A percentile compares a stretch with the other conserved stretches of the same genome.
Evolutionary conservation across 1,140 invertebrate species (phyloP).

Genomic region (Drosophila subpulchrella): DNA sequence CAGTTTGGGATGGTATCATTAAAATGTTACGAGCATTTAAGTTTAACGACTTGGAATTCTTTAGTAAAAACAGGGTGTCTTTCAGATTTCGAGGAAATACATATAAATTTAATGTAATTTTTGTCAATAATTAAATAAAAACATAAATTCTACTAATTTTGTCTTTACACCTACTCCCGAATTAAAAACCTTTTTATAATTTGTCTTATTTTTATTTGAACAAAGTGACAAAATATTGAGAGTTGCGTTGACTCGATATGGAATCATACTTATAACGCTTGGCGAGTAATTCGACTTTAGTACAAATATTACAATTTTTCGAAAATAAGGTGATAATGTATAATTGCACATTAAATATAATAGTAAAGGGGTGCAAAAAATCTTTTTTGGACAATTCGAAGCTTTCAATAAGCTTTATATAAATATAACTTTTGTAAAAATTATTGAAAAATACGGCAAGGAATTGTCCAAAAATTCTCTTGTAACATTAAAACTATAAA

Average conservation of each 20-base stretch:
- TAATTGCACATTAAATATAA: background rate
- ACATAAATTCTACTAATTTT: too few relatives aligned
- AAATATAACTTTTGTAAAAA: background rate
- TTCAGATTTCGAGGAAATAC: background rate
- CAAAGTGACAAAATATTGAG: slow-evolving; percentile 23
- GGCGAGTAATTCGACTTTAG: background rate
- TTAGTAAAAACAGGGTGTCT: background rate
- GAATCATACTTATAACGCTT: background rate
- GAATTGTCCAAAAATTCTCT: background rate
- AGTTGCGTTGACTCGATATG: slow-evolving; percentile 1
- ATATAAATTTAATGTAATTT: background rate
- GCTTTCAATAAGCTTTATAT: background rate
- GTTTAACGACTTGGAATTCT: background rate
- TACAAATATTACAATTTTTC: background rate
- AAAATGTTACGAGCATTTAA: background rate
- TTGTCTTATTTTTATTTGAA: slow-evolving; percentile 33
- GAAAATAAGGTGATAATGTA: background rate
- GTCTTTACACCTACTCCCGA: background rate
- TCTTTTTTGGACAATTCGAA: background rate
- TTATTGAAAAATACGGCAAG: background rate
- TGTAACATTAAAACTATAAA: background rate
- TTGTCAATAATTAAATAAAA: background rate
- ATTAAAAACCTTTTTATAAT: background rate
- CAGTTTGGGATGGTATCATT: background rate
- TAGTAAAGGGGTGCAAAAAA: background rate